Conservation (phyloP, 2,797 vertebrate genomes). For the Chaunax sp. region DNA sequence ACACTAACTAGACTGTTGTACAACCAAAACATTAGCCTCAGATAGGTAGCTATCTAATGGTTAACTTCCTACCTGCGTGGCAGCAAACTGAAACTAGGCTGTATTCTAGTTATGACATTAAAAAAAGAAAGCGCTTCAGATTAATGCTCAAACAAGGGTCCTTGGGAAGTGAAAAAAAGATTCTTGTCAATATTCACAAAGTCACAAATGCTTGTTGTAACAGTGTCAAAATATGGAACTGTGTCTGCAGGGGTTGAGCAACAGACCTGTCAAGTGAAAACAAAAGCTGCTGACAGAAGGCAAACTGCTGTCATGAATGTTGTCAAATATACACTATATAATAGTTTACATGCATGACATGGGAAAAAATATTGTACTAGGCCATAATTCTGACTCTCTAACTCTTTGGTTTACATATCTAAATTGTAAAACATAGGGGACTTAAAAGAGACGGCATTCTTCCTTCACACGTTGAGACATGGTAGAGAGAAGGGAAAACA, state of each 20-base stretch:
- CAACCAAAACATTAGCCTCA: neutral
- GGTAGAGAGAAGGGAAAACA: conserved; percentile 55
- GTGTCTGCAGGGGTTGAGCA: neutral
- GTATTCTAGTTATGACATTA: neutral
- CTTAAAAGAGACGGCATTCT: conserved; percentile 68
- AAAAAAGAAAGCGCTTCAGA: neutral
- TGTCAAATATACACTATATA: neutral
- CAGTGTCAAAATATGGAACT: neutral
- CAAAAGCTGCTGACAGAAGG: neutral
- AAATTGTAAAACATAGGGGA: conserved; percentile 61
- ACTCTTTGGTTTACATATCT: conserved; percentile 58
- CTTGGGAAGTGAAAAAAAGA: neutral
- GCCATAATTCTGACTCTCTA: conserved; percentile 18
- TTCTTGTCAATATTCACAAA: neutral
- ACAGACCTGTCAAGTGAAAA: neutral
- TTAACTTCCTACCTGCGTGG: neutral
- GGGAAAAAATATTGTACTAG: neutral
- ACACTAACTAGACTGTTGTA: neutral
- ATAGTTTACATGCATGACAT: neutral
- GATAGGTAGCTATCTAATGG: neutral
- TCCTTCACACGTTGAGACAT: conserved; percentile 64
- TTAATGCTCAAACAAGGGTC: neutral
- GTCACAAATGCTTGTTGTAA: neutral
- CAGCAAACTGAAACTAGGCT: too few relatives aligned
- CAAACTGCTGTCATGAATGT: neutral